Evolutionary conservation across 2,888 invertebrate species (phyloP).

Genomic region (Calliopum simillimum): DNA sequence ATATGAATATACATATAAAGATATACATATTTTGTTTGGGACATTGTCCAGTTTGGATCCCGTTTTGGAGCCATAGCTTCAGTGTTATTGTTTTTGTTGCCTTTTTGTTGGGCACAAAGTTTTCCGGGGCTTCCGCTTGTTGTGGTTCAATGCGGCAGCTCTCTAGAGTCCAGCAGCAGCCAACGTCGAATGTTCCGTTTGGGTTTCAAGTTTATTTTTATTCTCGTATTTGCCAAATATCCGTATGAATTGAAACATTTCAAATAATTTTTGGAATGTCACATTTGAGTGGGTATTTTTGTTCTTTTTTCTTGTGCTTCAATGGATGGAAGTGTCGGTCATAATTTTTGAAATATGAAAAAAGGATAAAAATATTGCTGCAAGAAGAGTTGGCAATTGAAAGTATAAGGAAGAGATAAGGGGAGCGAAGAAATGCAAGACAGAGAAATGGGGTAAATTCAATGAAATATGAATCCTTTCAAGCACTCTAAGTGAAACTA

Average conservation of each 20-base stretch:
- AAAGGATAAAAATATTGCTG: neutral
- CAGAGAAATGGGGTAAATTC: neutral
- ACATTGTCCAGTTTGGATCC: constrained; percentile 9
- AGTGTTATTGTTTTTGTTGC: constrained; percentile 19
- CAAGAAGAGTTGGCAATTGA: neutral
- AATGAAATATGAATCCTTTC: neutral
- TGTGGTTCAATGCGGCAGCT: constrained; percentile 48
- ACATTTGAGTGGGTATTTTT: constrained; percentile 43
- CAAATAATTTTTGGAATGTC: constrained; percentile 43
- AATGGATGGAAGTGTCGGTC: constrained; percentile 43
- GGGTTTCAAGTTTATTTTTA: constrained; percentile 14
- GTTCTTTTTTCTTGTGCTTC: constrained; percentile 9
- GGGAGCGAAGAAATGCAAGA: neutral
- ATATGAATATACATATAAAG: too few relatives aligned
- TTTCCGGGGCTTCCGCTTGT: constrained; percentile 46
- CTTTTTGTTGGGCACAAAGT: constrained; percentile 26
- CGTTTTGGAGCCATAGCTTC: constrained; percentile 4
- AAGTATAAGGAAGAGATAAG: neutral
- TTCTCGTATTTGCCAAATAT: constrained; percentile 16
- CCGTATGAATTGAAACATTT: constrained; percentile 43
- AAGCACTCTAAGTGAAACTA: neutral
- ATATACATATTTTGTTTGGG: constrained; percentile 6
- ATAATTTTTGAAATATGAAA: constrained; percentile 26
- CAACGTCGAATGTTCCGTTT: constrained; percentile 26
- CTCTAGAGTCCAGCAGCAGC: constrained; percentile 18